Base-by-base conservation (phyloP, 2,797 vertebrate genomes). In the Melanogrammus aeglefinus region DNA sequence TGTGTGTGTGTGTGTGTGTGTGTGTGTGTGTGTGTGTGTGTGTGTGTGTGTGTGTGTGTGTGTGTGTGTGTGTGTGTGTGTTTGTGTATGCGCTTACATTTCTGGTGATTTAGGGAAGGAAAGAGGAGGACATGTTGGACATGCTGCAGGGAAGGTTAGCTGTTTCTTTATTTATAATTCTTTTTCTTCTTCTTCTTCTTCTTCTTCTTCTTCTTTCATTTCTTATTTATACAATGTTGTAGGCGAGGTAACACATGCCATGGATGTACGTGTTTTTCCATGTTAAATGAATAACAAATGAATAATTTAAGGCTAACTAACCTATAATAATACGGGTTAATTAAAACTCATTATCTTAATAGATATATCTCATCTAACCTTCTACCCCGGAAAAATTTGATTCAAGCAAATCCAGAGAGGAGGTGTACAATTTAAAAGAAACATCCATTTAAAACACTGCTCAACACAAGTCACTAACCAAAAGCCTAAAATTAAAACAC, bases 51-150 rank as follows among this genome's bases (percentile, higher is more conserved):
- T 4, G 31, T 3, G 2, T 4, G 31, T 33, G 31, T 4, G 31
- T 33, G 31, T 33, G 31, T 33, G 31, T 33, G 31, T 33, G 31
- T 33, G 31, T 33, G 31, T 33, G 31, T 33, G 31, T 33, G 31
- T 33, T 4, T 31, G 31, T 4, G 31, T 33, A 3, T 89, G 88
- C 88, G 92, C 93, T 93, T 93, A 93, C 86, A 91, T 91, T 88
- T 91, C 84, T 87, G 89, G 89, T 89, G 87, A 88, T 86, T 92
- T 90, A 88, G 88, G 78, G 86, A 86, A 21, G 16, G 6, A 57
- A 57, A 57, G 6, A 4, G 51, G 18, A 16, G 18, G 6, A 16
- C 13, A 1, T 57, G 51, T 21, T 18, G 18, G 57, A 77, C 75
- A 81, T 63, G 44, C 74, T 79, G 75, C 36, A 79, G 79, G 75